phyloP scores from a whole-genome alignment of 2,888 invertebrate genomes.

The Ceriagrion tenellum region DNA sequence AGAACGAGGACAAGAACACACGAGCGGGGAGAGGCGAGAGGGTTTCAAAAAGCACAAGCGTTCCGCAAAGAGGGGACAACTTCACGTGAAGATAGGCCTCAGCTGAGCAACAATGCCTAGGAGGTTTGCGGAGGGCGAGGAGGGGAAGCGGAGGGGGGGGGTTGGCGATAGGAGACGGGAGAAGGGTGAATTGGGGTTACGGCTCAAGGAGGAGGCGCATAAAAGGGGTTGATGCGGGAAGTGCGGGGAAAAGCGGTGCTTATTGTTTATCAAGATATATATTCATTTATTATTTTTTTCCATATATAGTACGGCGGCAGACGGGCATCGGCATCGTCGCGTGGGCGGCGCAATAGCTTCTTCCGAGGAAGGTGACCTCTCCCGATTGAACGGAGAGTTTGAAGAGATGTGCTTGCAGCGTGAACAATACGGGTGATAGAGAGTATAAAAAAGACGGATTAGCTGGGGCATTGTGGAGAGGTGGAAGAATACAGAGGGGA shows the following conservation, averaged over 20 bases:
- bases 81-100: not conserved
- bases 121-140: not conserved
- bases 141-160: not conserved
- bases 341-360: conserved; percentile 52
- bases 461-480: not conserved
- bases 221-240: conserved; percentile 23
- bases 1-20: conserved; percentile 14
- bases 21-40: not conserved
- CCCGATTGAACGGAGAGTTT: not conserved
- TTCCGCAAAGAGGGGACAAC: not conserved
- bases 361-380: conserved; percentile 29
- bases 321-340: conserved; percentile 53
- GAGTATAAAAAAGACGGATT: not conserved
- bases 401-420: not conserved
- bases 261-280: not conserved
- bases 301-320: conserved; percentile 40
- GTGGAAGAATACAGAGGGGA: not conserved
- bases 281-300: not conserved
- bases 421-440: not conserved
- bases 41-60: conserved; percentile 4
- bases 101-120: not conserved
- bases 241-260: conserved; percentile 61
- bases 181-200: not conserved
- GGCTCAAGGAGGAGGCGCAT: conserved; percentile 1
- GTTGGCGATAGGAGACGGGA: too few species aligned